Evolutionary conservation across 1,140 invertebrate genomes (phyloP).

Genomic region (Eciton burchellii): DNA sequence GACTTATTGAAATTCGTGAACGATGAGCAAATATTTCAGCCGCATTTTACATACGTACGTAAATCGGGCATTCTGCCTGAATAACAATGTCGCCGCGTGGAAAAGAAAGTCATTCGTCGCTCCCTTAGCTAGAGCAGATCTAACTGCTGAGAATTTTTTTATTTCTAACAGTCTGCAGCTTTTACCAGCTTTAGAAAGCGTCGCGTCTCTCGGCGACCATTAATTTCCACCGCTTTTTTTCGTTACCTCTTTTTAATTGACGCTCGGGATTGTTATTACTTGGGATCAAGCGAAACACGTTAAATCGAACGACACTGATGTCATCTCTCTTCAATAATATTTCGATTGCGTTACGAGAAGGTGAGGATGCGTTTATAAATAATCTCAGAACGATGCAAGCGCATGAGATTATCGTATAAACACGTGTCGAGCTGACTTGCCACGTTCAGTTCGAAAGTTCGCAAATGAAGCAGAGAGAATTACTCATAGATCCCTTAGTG

Average conservation of each 20-base stretch:
- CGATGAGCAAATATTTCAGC: conserved; percentile 5
- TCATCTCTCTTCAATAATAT: too few species aligned
- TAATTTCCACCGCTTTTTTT: conserved; percentile 33
- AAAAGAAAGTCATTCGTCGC: conserved; percentile 65
- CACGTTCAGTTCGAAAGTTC: conserved; percentile 43
- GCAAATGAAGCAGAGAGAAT: conserved; percentile 47
- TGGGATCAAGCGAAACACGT: too few species aligned
- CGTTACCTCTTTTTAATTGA: conserved; percentile 8
- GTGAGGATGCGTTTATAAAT: neutral
- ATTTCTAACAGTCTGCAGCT: conserved; percentile 21
- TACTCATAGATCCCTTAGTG: conserved; percentile 42
- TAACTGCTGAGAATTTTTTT: conserved; percentile 48
- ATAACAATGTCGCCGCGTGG: conserved; percentile 59
- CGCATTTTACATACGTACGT: conserved; percentile 60
- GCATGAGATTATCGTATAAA: conserved; percentile 7
- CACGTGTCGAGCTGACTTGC: neutral
- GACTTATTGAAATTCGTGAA: conserved; percentile 57
- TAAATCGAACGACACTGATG: too few species aligned
- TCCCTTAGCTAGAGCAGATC: conserved; percentile 41
- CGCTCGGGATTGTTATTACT: too few species aligned
- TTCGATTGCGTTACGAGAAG: neutral
- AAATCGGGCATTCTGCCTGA: conserved; percentile 58
- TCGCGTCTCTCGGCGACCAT: neutral
- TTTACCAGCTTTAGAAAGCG: conserved; percentile 18
- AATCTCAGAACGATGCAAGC: neutral